These are phyloP conservation scores for Metaphire vulgaris DNA, from an alignment of 1,140 invertebrate species.

Conservation along the genomic window DNA sequence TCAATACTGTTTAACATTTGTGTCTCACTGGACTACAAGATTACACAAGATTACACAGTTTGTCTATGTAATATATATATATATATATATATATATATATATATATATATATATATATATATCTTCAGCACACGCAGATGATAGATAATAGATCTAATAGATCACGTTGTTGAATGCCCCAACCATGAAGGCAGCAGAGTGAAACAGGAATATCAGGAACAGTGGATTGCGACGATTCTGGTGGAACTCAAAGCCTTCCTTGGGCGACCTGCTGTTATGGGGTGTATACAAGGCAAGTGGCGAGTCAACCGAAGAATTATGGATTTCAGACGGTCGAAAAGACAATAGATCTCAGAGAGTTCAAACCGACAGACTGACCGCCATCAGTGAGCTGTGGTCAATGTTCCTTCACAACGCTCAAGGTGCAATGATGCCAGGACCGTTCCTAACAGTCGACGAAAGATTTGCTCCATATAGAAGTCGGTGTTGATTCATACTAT, in stretches of 20 bases:
- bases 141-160: too few relatives aligned
- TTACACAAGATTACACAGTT: too few relatives aligned
- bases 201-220: neutral
- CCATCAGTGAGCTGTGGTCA: neutral
- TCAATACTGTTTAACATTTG: too few relatives aligned
- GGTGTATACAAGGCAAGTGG: neutral
- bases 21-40: too few relatives aligned
- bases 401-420: slow-evolving; percentile 1
- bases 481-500: neutral
- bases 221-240: neutral
- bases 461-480: slow-evolving; percentile 1
- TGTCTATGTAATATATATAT: too few relatives aligned
- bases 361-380: neutral
- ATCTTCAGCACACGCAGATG: neutral
- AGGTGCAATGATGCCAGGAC: slow-evolving; percentile 2
- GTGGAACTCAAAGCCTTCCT: neutral
- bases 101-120: too few relatives aligned
- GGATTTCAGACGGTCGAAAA: neutral
- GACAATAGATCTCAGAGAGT: slow-evolving; percentile 1
- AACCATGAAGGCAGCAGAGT: slow-evolving; percentile 1
- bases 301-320: slow-evolving; percentile 3
- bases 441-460: neutral
- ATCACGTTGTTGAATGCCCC: neutral
- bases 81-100: too few relatives aligned
- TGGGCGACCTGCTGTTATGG: neutral